These are phyloP conservation scores for Drosophila neotestacea DNA, from an alignment of 2,888 invertebrate genomes.

Conservation along the genomic window DNA sequence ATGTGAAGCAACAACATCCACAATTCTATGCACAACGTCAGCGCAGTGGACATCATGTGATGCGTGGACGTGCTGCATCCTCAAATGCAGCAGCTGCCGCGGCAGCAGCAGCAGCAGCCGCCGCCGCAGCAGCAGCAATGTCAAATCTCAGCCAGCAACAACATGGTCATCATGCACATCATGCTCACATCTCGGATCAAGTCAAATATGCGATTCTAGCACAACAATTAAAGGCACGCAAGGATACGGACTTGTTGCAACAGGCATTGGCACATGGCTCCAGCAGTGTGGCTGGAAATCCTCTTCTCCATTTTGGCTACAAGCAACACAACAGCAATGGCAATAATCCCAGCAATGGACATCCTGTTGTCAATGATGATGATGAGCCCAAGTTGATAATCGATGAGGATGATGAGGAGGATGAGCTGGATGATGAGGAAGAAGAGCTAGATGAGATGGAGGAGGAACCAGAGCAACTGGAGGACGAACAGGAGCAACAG, in stretches of 20 bases:
- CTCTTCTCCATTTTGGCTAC: conserved; percentile 59
- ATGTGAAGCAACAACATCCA: conserved; percentile 97
- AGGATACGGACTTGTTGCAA: conserved; percentile 84
- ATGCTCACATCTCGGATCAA: conserved; percentile 87
- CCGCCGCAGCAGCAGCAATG: conserved; percentile 60
- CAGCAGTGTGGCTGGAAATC: conserved; percentile 73
- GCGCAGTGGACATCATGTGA: conserved; percentile 86
- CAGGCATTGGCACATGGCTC: conserved; percentile 84
- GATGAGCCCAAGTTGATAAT: conserved; percentile 86
- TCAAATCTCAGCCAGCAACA: conserved; percentile 57
- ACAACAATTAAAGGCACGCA: conserved; percentile 90
- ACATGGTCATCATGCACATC: conserved; percentile 45
- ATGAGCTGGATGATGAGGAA: conserved; percentile 73
- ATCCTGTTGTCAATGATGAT: conserved; percentile 83
- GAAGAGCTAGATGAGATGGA: conserved; percentile 7
- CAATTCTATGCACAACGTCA: conserved; percentile 94
- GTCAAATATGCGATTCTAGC: conserved; percentile 92
- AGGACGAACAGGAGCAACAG: conserved; percentile 82
- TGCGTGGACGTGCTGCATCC: conserved; percentile 83
- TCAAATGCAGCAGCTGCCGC: conserved; percentile 53
- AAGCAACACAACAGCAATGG: conserved; percentile 15
- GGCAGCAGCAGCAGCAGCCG: conserved; percentile 61
- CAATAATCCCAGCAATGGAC: conserved; percentile 50
- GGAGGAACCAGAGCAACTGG: conserved; percentile 19
- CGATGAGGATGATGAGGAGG: conserved; percentile 83